A percentile compares a stretch with the other conserved stretches of the same genome.
Evolutionary conservation across 1,140 invertebrate genomes (phyloP).

Genomic region (Scaptodrosophila lebanonensis): DNA sequence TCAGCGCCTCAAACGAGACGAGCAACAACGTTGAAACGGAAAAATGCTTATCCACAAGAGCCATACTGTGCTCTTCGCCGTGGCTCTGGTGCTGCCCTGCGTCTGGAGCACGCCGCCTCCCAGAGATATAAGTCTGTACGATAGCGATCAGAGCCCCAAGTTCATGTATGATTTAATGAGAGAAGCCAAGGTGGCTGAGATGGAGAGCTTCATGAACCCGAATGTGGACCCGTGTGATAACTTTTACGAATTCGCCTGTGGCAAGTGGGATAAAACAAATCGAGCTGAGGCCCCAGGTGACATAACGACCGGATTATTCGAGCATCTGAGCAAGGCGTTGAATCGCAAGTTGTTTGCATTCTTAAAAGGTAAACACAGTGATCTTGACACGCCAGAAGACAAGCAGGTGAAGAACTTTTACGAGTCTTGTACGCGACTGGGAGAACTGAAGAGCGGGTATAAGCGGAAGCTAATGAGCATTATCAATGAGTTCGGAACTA

Average conservation of each 20-base stretch:
- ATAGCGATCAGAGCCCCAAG: neutral
- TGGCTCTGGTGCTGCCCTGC: neutral
- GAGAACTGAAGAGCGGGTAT: slow-evolving; percentile 7
- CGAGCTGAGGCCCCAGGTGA: slow-evolving; percentile 29
- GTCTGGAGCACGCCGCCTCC: neutral
- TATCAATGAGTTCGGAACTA: slow-evolving; percentile 33
- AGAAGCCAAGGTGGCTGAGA: slow-evolving; percentile 44
- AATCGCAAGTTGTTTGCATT: slow-evolving; percentile 41
- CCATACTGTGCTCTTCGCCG: slow-evolving; percentile 2
- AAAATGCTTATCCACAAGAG: neutral
- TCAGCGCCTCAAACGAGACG: too few relatives aligned
- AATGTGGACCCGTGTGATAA: slow-evolving; percentile 80
- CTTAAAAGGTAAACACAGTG: slow-evolving; percentile 9
- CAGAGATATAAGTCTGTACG: neutral
- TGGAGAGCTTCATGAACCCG: slow-evolving; percentile 76
- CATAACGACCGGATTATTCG: slow-evolving; percentile 49
- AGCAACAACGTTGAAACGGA: neutral
- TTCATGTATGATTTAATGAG: slow-evolving; percentile 20
- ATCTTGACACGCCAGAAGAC: slow-evolving; percentile 18
- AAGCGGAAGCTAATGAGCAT: slow-evolving; percentile 10
- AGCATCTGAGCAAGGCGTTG: slow-evolving; percentile 37
- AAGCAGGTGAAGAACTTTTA: slow-evolving; percentile 39
- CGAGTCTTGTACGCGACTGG: slow-evolving; percentile 22
- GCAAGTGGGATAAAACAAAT: slow-evolving; percentile 80
- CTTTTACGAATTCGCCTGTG: slow-evolving; percentile 82